These are phyloP conservation scores for Galleria mellonella DNA, from an alignment of 1,140 invertebrate genomes.

Conservation along the genomic window DNA sequence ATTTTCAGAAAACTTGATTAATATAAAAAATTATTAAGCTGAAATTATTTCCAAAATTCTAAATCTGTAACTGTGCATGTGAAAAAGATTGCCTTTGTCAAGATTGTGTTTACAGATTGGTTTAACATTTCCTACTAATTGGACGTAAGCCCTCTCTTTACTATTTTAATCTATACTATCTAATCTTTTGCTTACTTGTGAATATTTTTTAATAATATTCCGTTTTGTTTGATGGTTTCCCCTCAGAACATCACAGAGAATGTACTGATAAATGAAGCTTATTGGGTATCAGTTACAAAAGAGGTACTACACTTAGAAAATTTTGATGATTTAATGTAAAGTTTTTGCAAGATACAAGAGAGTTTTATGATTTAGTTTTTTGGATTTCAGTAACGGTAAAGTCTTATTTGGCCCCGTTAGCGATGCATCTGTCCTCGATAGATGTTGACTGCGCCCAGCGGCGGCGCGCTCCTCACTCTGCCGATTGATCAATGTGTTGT, in stretches of 20 bases:
- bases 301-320: constrained; percentile 83
- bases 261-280: constrained; percentile 93
- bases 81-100: constrained; percentile 20
- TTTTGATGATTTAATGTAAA: constrained; percentile 74
- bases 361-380: constrained; percentile 73
- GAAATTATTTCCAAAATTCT: constrained; percentile 47
- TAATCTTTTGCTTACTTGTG: constrained; percentile 26
- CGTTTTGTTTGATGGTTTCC: constrained; percentile 73
- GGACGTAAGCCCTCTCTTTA: constrained; percentile 50
- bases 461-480: constrained; percentile 29
- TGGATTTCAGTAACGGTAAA: constrained; percentile 72
- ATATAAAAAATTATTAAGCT: neutral
- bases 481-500: constrained; percentile 55
- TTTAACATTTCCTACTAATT: constrained; percentile 49
- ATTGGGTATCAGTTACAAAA: constrained; percentile 92
- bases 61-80: constrained; percentile 49
- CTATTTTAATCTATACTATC: constrained; percentile 21
- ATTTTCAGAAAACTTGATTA: constrained; percentile 5
- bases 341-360: constrained; percentile 71
- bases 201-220: constrained; percentile 64
- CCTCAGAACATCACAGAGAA: constrained; percentile 94
- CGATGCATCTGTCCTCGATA: constrained; percentile 74
- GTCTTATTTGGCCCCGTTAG: constrained; percentile 73
- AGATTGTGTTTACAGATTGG: constrained; percentile 57
- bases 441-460: constrained; percentile 37